Evolutionary conservation across 2,797 vertebrate species (phyloP).

Genomic region (Onychomys leucogaster): DNA sequence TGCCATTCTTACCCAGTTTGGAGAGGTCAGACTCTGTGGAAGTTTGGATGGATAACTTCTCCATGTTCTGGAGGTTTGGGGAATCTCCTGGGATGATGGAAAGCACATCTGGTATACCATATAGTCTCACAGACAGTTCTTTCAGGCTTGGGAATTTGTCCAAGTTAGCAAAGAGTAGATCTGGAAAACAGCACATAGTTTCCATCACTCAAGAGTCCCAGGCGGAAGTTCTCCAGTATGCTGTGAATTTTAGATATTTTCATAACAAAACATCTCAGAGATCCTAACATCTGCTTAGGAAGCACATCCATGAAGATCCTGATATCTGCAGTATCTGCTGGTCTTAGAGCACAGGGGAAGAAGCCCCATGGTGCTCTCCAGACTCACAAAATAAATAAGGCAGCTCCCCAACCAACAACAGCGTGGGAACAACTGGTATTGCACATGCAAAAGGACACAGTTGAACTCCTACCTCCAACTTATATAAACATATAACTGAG

Average conservation of each 20-base stretch:
- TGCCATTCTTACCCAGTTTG: constrained; percentile 70
- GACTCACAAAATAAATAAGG: not conserved
- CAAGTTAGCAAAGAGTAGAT: constrained; percentile 58
- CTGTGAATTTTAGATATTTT: constrained; percentile 32
- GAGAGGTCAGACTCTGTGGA: not conserved
- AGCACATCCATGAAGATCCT: not conserved
- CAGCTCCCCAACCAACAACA: too few relatives aligned
- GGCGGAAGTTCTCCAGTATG: not conserved
- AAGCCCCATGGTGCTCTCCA: not conserved
- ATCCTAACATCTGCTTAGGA: not conserved
- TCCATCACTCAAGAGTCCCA: constrained; percentile 24
- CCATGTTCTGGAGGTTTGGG: constrained; percentile 38
- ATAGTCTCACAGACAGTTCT: constrained; percentile 56
- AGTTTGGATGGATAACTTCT: constrained; percentile 56
- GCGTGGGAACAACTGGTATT: not conserved
- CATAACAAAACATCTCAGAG: not conserved
- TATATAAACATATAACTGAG: not conserved
- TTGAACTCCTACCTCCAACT: not conserved
- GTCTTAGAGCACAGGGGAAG: not conserved
- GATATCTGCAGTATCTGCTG: not conserved
- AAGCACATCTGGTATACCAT: not conserved
- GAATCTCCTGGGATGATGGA: constrained; percentile 55
- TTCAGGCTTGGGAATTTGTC: constrained; percentile 65
- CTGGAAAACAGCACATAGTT: constrained; percentile 45
- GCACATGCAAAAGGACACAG: not conserved